Base-by-base conservation (phyloP, 2,113 vertebrate species). In the Poeciliopsis occidentalis region DNA sequence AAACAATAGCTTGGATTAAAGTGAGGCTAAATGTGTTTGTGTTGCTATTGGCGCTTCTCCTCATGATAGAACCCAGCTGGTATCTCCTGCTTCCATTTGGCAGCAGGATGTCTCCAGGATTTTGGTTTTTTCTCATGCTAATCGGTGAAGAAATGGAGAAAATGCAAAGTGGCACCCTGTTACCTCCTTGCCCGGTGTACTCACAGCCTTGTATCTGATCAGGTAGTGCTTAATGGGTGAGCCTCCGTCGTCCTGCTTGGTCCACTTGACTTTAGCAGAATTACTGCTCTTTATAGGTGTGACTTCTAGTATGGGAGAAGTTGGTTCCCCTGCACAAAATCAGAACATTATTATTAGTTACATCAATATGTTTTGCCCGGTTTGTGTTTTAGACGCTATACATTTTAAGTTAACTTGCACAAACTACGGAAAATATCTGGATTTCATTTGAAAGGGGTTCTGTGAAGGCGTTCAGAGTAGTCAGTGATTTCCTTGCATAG, bases 171-270 rank as follows among this genome's bases (percentile, higher is more conserved):
- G 62, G 65, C 11, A 71, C 51, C 27, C 39, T 22, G 69, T 81
- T 60, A 76, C 77, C 75, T 67, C 39, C 61, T 29, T 60, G 62
- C 69, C 32, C 66, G 24, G 82, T 31, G 85, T 92, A 98, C 98
- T 99, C 90, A 99, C 98, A 93, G 97, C 94, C 93, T 94, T 96
- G 95, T 98, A 98, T 88, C 94, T 93, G 95, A 99, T 92, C 92
- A 99, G 95, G 91, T 98, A 99, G 74, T 98, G 97, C 51, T 92
- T 95, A 83, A 99, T 99, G 0, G 98, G 97, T 29, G 97, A 98
- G 30, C 98, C 98, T 0, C 98, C 98, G 0, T 99, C 98, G 3
- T 99, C 98, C 92, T 99, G 98, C 88, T 97, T 98, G 94, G 97
- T 96, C 94, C 93, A 95, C 61, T 95, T 96, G 81, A 99, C 96